Conservation (phyloP, 2,113 vertebrate species). For the Prionailurus viverrinus region DNA sequence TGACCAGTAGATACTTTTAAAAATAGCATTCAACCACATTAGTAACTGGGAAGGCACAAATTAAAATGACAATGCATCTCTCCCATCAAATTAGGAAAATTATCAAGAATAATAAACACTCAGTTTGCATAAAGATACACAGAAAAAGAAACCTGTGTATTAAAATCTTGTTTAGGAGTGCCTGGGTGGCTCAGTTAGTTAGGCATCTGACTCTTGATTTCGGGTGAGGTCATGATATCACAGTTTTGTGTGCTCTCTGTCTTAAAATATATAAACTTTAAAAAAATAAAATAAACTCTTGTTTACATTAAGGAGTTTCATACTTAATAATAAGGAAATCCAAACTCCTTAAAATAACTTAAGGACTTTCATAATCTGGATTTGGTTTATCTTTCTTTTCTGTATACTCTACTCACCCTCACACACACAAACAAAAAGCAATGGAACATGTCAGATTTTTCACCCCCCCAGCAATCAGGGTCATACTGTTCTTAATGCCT, state of each 20-base stretch:
- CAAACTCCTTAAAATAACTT: background rate
- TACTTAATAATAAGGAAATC: constrained; percentile 10
- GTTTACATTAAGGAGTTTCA: background rate
- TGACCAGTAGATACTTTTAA: background rate
- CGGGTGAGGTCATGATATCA: too few species aligned
- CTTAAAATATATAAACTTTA: too few species aligned
- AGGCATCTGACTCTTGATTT: too few species aligned
- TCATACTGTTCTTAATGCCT: background rate
- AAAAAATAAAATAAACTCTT: too few species aligned
- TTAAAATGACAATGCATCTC: background rate
- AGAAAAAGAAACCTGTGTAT: background rate
- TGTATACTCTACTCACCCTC: background rate
- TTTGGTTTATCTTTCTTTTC: background rate
- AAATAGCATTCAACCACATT: constrained; percentile 9
- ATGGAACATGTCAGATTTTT: background rate
- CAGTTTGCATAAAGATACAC: background rate
- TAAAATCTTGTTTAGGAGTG: background rate
- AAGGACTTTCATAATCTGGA: constrained; percentile 10
- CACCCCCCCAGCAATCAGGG: background rate
- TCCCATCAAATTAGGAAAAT: constrained; percentile 4
- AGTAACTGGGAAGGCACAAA: background rate
- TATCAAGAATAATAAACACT: background rate
- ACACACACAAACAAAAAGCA: background rate
- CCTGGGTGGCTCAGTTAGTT: too few species aligned
- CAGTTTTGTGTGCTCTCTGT: too few species aligned